A percentile compares a stretch with the other conserved stretches of the same genome.
These are phyloP conservation scores for Lacerta agilis DNA, from an alignment of 2,797 vertebrate genomes.

Conservation along the genomic window DNA sequence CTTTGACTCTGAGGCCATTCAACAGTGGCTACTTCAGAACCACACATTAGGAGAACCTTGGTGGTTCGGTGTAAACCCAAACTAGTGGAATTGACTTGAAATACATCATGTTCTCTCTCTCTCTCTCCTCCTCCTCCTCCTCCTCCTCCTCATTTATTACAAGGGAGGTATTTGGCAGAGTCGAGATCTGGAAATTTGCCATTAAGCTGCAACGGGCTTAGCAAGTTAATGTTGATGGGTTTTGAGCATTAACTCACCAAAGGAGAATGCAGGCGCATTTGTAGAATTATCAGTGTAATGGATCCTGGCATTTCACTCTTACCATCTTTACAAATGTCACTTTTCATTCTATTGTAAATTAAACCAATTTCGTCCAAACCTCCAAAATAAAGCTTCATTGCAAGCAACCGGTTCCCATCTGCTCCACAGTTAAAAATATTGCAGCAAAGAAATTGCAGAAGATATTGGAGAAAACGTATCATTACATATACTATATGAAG, in stretches of 20 bases:
- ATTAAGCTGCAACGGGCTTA: conserved; percentile 67
- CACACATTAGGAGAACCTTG: background rate
- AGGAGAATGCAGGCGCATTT: conserved; percentile 68
- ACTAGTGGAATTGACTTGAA: conserved; percentile 32
- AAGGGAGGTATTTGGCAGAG: conserved; percentile 55
- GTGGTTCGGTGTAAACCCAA: background rate
- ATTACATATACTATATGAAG: conserved; percentile 38
- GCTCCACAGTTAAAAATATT: conserved; percentile 68
- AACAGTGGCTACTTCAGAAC: background rate
- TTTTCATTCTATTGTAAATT: conserved; percentile 81
- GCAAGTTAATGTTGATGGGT: conserved; percentile 73
- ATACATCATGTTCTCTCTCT: conserved; percentile 28
- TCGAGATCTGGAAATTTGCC: conserved; percentile 73
- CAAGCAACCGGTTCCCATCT: conserved; percentile 69
- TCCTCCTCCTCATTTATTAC: conserved; percentile 49
- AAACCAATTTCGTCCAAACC: conserved; percentile 77
- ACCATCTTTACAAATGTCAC: conserved; percentile 80
- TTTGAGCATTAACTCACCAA: conserved; percentile 75
- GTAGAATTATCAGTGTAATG: conserved; percentile 78
- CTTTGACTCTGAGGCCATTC: background rate
- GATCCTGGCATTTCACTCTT: conserved; percentile 77
- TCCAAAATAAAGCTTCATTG: conserved; percentile 75
- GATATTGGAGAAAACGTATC: conserved; percentile 48
- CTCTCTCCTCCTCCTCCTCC: conserved; percentile 7
- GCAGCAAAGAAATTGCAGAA: conserved; percentile 40